Evolutionary conservation across 2,797 vertebrate species (phyloP), one percentile per base, ranked within the genome.

Genomic region (Euthynnus affinis): DNA sequence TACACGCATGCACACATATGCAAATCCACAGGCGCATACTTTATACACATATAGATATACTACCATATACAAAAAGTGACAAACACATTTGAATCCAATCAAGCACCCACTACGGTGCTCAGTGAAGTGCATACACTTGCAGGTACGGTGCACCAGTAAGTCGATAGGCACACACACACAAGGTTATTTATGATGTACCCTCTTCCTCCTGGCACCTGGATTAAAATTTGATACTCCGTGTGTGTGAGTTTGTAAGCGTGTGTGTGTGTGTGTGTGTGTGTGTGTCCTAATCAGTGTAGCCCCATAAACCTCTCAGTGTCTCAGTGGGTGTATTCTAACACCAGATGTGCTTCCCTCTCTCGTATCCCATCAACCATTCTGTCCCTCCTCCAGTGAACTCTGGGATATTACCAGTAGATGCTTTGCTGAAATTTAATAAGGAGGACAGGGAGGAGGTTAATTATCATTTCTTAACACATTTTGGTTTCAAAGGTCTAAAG

Each of bases 341-440:
- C 82, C 90, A 92, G 89, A 93, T 93, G 91, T 90, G 87, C 82
- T 78, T 73, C 85, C 44, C 58, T 91, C 53, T 81, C 76, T 82
- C 68, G 66, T 37, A 65, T 78, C 68, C 67, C 74, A 87, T 85
- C 80, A 80, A 52, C 79, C 72, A 80, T 83, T 88, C 83, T 84
- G 81, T 74, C 80, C 87, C 78, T 87, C 88, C 82, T 82, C 61
- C 25, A 69, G 59, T 86, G 86, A 91, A 87, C 84, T 81, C 84
- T 79, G 77, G 74, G 87, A 90, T 88, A 86, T 79, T 58, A 83
- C 51, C 37, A 77, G 55, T 76, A 37, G 53, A 75, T 62, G 59
- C 80, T 87, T 76, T 86, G 84, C 84, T 78, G 81, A 80, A 86
- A 84, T 86, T 71, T 80, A 89, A 88, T 89, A 83, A 85, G 74